These are phyloP conservation scores for Elaphurus davidianus DNA, from an alignment of 2,113 vertebrate genomes.

Conservation along the genomic window DNA sequence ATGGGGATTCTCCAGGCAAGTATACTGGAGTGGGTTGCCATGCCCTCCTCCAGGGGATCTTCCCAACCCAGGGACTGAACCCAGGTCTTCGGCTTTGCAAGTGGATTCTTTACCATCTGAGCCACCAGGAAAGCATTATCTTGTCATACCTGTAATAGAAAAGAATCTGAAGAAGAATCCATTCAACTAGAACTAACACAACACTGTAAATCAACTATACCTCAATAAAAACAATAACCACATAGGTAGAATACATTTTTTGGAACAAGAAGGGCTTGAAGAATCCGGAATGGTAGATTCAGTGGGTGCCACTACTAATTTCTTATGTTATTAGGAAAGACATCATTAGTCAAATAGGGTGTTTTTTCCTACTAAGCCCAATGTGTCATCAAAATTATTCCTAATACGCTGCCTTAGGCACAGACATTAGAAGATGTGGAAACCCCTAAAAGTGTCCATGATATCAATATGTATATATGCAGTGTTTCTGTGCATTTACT, in stretches of 20 bases:
- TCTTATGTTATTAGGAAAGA: background rate
- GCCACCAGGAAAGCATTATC: background rate
- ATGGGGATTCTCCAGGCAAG: background rate
- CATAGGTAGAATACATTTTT: background rate
- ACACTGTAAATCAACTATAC: background rate
- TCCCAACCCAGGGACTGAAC: background rate
- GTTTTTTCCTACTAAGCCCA: background rate
- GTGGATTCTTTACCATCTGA: background rate
- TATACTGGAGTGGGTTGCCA: background rate
- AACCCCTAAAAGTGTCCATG: background rate
- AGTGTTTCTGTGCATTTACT: background rate
- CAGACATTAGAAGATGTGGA: background rate
- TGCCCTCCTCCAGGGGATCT: background rate
- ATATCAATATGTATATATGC: background rate
- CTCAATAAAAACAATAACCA: background rate
- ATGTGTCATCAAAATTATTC: background rate
- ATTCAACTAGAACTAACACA: background rate
- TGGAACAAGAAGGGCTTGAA: background rate
- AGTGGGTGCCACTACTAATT: background rate
- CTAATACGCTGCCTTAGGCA: background rate
- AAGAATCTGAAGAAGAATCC: background rate
- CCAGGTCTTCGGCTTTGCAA: background rate
- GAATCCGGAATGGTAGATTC: background rate
- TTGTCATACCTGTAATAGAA: background rate
- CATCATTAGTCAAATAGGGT: background rate